phyloP scores from a whole-genome alignment of 2,888 invertebrate species.

The Meiosimyza decipiens region DNA sequence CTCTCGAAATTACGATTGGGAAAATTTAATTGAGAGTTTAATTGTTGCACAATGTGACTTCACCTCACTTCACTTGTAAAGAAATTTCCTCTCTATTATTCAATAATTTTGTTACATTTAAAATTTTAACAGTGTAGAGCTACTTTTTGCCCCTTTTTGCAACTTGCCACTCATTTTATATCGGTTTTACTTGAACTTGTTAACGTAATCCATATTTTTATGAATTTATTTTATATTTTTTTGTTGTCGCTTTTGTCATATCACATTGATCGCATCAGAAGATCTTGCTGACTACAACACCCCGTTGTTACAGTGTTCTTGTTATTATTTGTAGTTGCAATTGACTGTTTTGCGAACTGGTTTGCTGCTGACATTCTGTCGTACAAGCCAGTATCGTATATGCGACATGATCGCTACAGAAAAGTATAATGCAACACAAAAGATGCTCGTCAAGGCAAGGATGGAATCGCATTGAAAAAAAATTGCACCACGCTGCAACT shows the following conservation, averaged over 20 bases:
- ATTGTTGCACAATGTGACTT: too few species aligned
- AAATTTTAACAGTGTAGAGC: too few species aligned
- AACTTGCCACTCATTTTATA: too few species aligned
- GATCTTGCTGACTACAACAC: slow-evolving; percentile 1
- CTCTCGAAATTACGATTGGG: too few species aligned
- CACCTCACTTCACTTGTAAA: too few species aligned
- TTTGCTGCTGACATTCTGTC: slow-evolving; percentile 33
- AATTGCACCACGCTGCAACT: not conserved
- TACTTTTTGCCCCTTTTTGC: too few species aligned
- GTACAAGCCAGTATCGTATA: slow-evolving; percentile 1
- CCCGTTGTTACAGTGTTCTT: not conserved
- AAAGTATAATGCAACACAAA: too few species aligned
- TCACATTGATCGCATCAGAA: slow-evolving; percentile 17
- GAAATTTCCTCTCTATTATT: too few species aligned
- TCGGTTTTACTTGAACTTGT: slow-evolving; percentile 14
- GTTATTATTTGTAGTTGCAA: not conserved
- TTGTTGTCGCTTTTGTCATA: slow-evolving; percentile 26
- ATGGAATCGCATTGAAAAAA: not conserved
- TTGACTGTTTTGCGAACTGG: slow-evolving; percentile 13
- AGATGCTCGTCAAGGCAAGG: not conserved
- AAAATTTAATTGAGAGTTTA: too few species aligned
- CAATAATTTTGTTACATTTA: too few species aligned
- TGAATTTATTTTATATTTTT: not conserved
- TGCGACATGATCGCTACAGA: too few species aligned
- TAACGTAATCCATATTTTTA: slow-evolving; percentile 29